Conservation (phyloP, 2,888 invertebrate species). For the Hoplodrina blanda region DNA sequence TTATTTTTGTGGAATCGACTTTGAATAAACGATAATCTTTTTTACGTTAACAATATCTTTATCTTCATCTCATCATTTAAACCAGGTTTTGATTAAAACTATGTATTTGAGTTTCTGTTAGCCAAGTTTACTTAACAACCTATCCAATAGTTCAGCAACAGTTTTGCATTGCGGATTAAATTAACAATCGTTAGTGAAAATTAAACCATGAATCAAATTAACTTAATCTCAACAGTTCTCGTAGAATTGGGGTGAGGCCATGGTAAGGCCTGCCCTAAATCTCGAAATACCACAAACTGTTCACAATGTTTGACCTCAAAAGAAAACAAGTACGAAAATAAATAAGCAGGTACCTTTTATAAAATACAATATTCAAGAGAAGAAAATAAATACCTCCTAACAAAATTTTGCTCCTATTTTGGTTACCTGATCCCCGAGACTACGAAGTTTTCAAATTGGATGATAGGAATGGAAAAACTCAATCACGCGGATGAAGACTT, state of each 20-base stretch:
- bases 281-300: slow-evolving; percentile 20
- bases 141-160: too few species aligned
- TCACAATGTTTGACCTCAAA: slow-evolving; percentile 25
- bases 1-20: too few species aligned
- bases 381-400: slow-evolving; percentile 40
- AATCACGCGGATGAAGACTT: slow-evolving; percentile 53
- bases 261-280: not conserved
- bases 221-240: not conserved
- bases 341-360: slow-evolving; percentile 5
- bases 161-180: not conserved
- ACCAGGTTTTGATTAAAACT: too few species aligned
- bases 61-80: too few species aligned
- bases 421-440: slow-evolving; percentile 49
- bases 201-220: too few species aligned
- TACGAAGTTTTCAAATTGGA: slow-evolving; percentile 57
- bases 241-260: not conserved
- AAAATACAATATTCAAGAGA: slow-evolving; percentile 27
- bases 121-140: too few species aligned
- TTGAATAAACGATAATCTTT: too few species aligned
- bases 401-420: slow-evolving; percentile 48
- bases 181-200: not conserved
- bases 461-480: slow-evolving; percentile 55
- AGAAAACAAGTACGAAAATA: slow-evolving; percentile 28
- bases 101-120: too few species aligned
- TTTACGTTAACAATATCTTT: too few species aligned